Conservation (phyloP, 2,113 vertebrate genomes). For the Anhinga anhinga region DNA sequence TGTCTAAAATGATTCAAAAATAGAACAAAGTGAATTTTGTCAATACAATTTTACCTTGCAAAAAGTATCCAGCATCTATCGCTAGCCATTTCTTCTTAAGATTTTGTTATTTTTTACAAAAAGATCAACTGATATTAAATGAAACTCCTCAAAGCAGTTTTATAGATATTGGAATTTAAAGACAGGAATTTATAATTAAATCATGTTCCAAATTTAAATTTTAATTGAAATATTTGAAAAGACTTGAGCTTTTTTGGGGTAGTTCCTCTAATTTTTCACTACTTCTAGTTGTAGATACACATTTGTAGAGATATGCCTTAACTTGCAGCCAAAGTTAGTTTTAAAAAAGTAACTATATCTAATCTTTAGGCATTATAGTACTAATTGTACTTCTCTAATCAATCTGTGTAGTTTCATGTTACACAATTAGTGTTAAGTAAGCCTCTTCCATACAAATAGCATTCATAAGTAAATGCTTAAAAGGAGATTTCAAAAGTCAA, state of each 20-base stretch:
- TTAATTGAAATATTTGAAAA: not conserved
- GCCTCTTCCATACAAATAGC: constrained; percentile 78
- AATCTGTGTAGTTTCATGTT: constrained; percentile 66
- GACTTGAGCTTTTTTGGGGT: not conserved
- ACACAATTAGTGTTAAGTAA: constrained; percentile 71
- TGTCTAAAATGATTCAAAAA: not conserved
- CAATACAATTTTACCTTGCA: not conserved
- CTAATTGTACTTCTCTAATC: constrained; percentile 51
- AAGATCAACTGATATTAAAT: not conserved
- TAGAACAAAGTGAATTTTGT: not conserved
- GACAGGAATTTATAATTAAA: not conserved
- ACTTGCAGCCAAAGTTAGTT: not conserved
- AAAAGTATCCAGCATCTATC: not conserved
- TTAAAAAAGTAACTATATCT: constrained; percentile 26
- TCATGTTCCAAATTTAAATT: not conserved
- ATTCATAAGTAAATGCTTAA: constrained; percentile 78
- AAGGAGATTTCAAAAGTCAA: constrained; percentile 68
- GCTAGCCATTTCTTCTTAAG: not conserved
- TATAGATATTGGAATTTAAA: not conserved
- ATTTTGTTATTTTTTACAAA: not conserved
- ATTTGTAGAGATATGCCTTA: not conserved
- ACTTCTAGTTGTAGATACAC: not conserved
- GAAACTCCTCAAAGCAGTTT: not conserved
- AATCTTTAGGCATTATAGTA: constrained; percentile 55
- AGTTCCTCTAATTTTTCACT: not conserved